Percentiles rank a stretch among this genome's conserved stretches.
Evolutionary conservation across 2,797 vertebrate species (phyloP).

Genomic region (Chloroceryle amazona): DNA sequence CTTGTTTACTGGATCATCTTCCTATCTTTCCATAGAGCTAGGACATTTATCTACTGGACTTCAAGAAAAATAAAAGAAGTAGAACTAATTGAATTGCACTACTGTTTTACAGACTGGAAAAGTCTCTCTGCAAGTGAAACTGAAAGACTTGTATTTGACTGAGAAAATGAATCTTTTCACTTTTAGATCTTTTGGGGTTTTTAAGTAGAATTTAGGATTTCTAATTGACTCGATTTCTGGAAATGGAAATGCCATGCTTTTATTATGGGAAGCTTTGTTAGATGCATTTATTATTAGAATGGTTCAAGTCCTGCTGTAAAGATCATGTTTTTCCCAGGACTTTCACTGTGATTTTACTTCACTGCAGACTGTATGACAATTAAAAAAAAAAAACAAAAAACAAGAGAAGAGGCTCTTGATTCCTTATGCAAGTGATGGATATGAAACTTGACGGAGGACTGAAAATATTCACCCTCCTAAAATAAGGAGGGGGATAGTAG

Average conservation of each 20-base stretch:
- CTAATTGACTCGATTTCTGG: slow-evolving; percentile 84
- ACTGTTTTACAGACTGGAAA: slow-evolving; percentile 90
- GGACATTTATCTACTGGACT: slow-evolving; percentile 85
- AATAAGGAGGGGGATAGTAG: slow-evolving; percentile 57
- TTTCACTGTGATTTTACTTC: slow-evolving; percentile 94
- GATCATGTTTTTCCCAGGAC: slow-evolving; percentile 83
- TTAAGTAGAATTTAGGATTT: slow-evolving; percentile 89
- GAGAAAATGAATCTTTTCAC: slow-evolving; percentile 83
- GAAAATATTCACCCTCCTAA: slow-evolving; percentile 77
- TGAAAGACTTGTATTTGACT: slow-evolving; percentile 81
- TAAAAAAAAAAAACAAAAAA: slow-evolving; percentile 31
- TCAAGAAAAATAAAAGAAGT: slow-evolving; percentile 80
- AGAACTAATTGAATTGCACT: slow-evolving; percentile 94
- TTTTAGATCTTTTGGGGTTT: slow-evolving; percentile 89
- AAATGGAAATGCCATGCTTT: slow-evolving; percentile 83
- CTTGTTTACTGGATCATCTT: slow-evolving; percentile 89
- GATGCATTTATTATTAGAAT: slow-evolving; percentile 82
- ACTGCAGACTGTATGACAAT: slow-evolving; percentile 79
- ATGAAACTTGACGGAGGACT: slow-evolving; percentile 77
- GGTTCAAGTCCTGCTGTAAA: slow-evolving; percentile 84
- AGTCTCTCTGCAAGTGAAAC: slow-evolving; percentile 85
- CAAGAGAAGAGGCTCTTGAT: slow-evolving; percentile 79
- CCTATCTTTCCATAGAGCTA: slow-evolving; percentile 86
- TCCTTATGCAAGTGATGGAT: slow-evolving; percentile 76
- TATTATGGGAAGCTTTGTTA: slow-evolving; percentile 84